Evolutionary conservation across 2,888 invertebrate genomes (phyloP).

Genomic region (Cerceris ruficornis): DNA sequence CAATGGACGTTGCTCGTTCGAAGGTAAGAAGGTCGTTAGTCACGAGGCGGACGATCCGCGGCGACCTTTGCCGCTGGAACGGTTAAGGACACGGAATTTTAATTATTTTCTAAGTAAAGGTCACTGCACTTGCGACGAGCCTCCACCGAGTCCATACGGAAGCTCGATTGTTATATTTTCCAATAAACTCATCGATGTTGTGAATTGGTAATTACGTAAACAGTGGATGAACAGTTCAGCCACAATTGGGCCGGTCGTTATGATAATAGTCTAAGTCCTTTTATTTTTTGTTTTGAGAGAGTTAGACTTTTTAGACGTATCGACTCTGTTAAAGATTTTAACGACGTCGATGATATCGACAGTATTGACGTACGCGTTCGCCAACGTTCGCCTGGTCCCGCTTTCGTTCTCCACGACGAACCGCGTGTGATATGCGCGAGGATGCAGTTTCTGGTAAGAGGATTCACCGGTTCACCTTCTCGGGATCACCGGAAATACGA

Average conservation of each 20-base stretch:
- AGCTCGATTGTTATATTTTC: not conserved
- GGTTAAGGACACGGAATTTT: conserved; percentile 36
- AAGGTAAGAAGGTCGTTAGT: conserved; percentile 63
- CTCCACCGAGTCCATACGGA: not conserved
- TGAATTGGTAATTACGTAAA: too few species aligned
- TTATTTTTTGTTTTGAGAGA: too few species aligned
- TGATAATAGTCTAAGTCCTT: too few species aligned
- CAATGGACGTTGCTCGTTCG: conserved; percentile 42
- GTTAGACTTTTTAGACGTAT: too few species aligned
- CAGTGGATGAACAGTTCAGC: too few species aligned
- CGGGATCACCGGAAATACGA: not conserved
- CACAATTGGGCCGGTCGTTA: too few species aligned
- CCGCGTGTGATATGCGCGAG: not conserved
- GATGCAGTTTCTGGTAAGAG: not conserved
- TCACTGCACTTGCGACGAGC: conserved; percentile 17
- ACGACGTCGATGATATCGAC: not conserved
- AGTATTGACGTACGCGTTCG: not conserved
- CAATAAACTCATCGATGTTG: too few species aligned
- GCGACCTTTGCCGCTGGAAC: conserved; percentile 31
- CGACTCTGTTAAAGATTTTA: too few species aligned
- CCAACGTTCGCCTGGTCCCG: not conserved
- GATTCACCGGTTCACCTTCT: not conserved
- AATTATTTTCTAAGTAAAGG: conserved; percentile 19
- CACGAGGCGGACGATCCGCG: conserved; percentile 37
- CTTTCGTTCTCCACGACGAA: not conserved